A percentile compares a stretch with the other conserved stretches of the same genome.
Conservation (phyloP, 2,113 vertebrate genomes). For the Calypte anna region DNA sequence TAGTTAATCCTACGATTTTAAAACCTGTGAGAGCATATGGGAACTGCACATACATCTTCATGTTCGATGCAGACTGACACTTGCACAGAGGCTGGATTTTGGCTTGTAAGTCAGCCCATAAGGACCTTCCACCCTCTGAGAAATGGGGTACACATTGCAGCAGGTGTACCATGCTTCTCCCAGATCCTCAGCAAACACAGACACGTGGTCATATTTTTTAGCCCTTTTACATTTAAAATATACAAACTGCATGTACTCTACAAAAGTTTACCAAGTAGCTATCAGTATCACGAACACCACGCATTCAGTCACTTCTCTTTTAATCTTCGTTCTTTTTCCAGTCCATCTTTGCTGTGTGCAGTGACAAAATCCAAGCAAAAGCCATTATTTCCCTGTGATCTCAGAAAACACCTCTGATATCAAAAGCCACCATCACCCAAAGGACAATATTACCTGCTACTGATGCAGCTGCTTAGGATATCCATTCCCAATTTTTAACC, state of each 20-base stretch:
- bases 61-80: neutral
- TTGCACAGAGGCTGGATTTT: neutral
- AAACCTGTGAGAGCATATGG: neutral
- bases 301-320: neutral
- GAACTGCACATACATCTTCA: neutral
- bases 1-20: neutral
- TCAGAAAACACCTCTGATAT: neutral
- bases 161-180: neutral
- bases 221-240: neutral
- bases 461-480: neutral
- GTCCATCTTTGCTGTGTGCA: neutral
- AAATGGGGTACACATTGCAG: neutral
- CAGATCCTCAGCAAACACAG: neutral
- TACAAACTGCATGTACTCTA: neutral
- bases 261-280: neutral
- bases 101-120: neutral
- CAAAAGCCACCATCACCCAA: neutral
- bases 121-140: neutral
- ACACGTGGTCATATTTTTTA: neutral
- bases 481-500: neutral
- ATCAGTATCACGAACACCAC: neutral
- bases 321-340: neutral
- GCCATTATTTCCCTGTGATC: neutral
- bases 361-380: neutral
- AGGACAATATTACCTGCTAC: neutral